Base-by-base conservation (phyloP, 1,140 invertebrate genomes). In the Diachasma alloeum region DNA sequence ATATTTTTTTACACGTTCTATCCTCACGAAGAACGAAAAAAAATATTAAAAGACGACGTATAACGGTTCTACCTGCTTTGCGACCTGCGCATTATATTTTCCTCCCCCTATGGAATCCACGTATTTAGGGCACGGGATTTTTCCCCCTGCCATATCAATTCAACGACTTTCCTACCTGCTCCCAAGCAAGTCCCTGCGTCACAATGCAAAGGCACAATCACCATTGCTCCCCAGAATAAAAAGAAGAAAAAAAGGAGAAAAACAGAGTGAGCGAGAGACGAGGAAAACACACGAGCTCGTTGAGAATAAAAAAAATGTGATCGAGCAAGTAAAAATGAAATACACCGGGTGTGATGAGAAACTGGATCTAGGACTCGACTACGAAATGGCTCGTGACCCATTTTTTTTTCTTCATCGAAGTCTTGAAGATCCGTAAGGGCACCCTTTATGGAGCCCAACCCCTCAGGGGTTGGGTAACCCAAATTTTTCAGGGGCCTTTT, bases 91-190 rank as follows among this genome's bases (percentile, higher is more conserved):
- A 63, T 63, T 63, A 63, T 63, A 63, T 63, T 63, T 63, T 26
- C 59, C 59, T 63, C 59, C 59, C 59, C 59, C 59, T 63, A 22
- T 63, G n/a, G 17, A 42, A 53, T 63, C 24, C 24, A 63, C 24
- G 24, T 53, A 77, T 84, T 84, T 82, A 67, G 82, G 81, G 46
- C 83, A 72, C 70, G 80, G 74, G 77, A 80, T 74, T 80, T 67
- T 69, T 59, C 78, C 81, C 74, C 36, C 36, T 11, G 72, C 80
- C 76, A 82, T 84, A 85, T 84, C 83, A 82, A 63, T 85, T 84
- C 84, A 85, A 85, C 84, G 85, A 83, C 81, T 84, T 83, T 85
- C 80, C 81, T 86, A 86, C 85, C 85, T 86, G 85, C 81, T 71
- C 78, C 37, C 66, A 19, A 46, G 53, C 74, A 67, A 63, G 59